A percentile compares a stretch with the other conserved stretches of the same genome.
These are phyloP conservation scores for Psilanteris sp. DNA, from an alignment of 1,140 invertebrate genomes.

Conservation along the genomic window DNA sequence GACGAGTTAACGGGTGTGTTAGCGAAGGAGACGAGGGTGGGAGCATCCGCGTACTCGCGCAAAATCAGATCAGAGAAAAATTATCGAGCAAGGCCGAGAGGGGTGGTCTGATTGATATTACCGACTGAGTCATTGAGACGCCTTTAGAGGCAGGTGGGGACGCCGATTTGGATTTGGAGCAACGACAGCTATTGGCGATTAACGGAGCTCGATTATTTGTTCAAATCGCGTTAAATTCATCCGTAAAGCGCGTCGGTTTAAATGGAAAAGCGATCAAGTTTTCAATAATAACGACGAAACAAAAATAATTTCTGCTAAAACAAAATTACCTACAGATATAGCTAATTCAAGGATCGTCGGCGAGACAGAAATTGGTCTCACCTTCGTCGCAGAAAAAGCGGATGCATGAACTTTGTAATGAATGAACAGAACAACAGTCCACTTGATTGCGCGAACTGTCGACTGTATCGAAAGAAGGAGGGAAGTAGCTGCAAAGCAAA, in stretches of 20 bases:
- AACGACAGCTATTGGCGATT: no score
- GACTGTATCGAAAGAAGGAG: neutral
- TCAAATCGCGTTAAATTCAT: no score
- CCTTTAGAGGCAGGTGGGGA: neutral
- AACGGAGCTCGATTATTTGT: no score
- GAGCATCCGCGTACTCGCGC: no score
- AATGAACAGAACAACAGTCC: constrained; percentile 24
- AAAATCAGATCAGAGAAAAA: constrained; percentile 29
- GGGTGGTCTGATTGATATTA: neutral
- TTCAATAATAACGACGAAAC: no score
- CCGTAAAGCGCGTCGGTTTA: no score
- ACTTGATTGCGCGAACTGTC: constrained; percentile 19
- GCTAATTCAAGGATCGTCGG: no score
- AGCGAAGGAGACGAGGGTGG: constrained; percentile 1
- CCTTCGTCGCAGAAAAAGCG: constrained; percentile 16
- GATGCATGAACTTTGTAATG: constrained; percentile 28
- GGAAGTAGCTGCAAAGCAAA: constrained; percentile 2
- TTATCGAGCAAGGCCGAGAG: neutral
- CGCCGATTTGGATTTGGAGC: no score
- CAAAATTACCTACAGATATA: no score
- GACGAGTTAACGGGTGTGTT: neutral
- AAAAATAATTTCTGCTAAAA: no score
- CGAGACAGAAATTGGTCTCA: no score
- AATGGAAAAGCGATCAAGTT: no score
- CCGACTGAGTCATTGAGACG: neutral